phyloP scores from a whole-genome alignment of 2,888 invertebrate species.

The Epsilonema sp. region DNA sequence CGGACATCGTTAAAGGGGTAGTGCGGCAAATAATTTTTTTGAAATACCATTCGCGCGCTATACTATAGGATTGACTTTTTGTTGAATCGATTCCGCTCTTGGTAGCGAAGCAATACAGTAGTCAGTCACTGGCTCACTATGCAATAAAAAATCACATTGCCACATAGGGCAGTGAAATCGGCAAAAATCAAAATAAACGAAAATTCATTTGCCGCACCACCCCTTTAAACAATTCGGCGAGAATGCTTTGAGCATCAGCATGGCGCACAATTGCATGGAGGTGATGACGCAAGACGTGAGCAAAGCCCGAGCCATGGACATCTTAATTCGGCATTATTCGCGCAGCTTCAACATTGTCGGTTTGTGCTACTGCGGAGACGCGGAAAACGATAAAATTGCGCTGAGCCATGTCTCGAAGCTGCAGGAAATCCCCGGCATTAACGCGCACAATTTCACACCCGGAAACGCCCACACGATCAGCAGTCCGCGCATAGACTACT shows the following conservation, averaged over 20 bases:
- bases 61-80: too few species aligned
- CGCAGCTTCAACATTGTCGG: constrained; percentile 6
- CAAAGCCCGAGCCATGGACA: constrained; percentile 5
- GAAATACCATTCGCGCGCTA: too few species aligned
- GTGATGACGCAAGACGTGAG: constrained; percentile 8
- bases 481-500: not conserved
- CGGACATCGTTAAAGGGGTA: too few species aligned
- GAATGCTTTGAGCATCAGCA: not conserved
- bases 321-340: not conserved
- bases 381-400: constrained; percentile 6
- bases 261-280: constrained; percentile 9
- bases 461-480: constrained; percentile 5
- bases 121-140: too few species aligned
- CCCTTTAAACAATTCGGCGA: constrained; percentile 1
- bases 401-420: not conserved
- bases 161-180: too few species aligned
- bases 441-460: constrained; percentile 6
- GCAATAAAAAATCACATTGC: too few species aligned
- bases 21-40: too few species aligned
- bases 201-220: too few species aligned
- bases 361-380: constrained; percentile 4
- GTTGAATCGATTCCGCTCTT: too few species aligned
- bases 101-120: too few species aligned
- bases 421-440: constrained; percentile 2
- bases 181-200: too few species aligned